Evolutionary conservation across 2,888 invertebrate genomes (phyloP).

Genomic region (Alloscopus bannaensis): DNA sequence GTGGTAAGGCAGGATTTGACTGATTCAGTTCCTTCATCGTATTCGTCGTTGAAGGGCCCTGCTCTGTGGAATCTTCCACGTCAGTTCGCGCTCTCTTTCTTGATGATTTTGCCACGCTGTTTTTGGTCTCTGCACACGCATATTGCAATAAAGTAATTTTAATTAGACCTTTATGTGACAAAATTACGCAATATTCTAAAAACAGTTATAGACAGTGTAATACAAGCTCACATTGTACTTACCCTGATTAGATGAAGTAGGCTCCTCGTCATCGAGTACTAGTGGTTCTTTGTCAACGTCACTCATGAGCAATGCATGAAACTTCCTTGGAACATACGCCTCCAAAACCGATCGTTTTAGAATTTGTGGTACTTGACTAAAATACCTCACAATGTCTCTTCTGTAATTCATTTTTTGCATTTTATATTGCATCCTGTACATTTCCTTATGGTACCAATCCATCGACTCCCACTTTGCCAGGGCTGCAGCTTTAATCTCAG

Average conservation of each 20-base stretch:
- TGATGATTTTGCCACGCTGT: neutral
- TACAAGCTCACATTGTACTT: too few relatives aligned
- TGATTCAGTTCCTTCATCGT: slow-evolving; percentile 40
- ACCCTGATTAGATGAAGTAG: too few relatives aligned
- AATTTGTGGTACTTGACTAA: slow-evolving; percentile 58
- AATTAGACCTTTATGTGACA: too few relatives aligned
- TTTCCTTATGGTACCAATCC: slow-evolving; percentile 48
- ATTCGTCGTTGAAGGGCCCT: slow-evolving; percentile 16
- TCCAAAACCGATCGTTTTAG: slow-evolving; percentile 49
- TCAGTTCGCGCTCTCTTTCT: neutral
- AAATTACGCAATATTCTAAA: too few relatives aligned
- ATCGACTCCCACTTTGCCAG: slow-evolving; percentile 54
- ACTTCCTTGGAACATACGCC: slow-evolving; percentile 57
- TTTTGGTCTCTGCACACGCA: neutral
- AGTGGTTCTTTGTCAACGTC: slow-evolving; percentile 52
- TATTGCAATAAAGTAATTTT: too few relatives aligned
- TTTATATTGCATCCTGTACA: slow-evolving; percentile 56
- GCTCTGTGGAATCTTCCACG: slow-evolving; percentile 4
- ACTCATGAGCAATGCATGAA: slow-evolving; percentile 2
- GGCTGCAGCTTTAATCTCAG: slow-evolving; percentile 42
- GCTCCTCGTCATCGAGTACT: slow-evolving; percentile 25
- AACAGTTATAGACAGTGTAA: too few relatives aligned
- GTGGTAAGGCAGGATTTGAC: slow-evolving; percentile 13
- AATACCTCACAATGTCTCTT: slow-evolving; percentile 54
- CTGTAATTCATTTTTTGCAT: slow-evolving; percentile 47